A percentile compares a stretch with the other conserved stretches of the same genome.
These are phyloP conservation scores for Labeo rohita DNA, from an alignment of 2,113 vertebrate genomes.

Conservation along the genomic window DNA sequence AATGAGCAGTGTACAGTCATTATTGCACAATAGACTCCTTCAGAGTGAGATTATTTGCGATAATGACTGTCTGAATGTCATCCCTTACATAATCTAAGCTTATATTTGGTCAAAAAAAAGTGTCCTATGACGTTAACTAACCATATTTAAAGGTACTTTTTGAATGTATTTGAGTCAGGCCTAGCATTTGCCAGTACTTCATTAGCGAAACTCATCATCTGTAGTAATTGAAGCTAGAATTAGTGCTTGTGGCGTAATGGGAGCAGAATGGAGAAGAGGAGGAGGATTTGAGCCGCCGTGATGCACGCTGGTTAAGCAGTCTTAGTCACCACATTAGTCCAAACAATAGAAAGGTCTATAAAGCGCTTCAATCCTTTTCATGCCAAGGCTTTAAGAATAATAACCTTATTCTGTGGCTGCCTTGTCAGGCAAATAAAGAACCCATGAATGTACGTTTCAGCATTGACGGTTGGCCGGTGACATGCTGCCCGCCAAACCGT, in stretches of 20 bases:
- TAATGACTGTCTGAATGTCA: not conserved
- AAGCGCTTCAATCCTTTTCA: not conserved
- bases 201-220: constrained; percentile 75
- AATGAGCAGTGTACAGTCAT: not conserved
- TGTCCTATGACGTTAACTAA: not conserved
- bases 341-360: constrained; percentile 16
- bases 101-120: not conserved
- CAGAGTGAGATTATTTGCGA: not conserved
- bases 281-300: constrained; percentile 11
- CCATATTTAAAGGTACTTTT: constrained; percentile 4
- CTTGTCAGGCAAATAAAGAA: constrained; percentile 7
- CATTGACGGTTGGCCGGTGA: not conserved
- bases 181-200: constrained; percentile 65
- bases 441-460: not conserved
- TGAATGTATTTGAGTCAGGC: constrained; percentile 63
- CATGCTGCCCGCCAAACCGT: not conserved
- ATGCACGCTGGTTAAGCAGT: not conserved
- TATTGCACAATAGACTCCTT: not conserved
- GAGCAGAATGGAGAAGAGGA: constrained; percentile 18
- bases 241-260: constrained; percentile 61
- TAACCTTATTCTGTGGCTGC: not conserved
- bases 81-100: not conserved
- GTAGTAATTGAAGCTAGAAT: constrained; percentile 71
- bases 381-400: constrained; percentile 9
- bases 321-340: constrained; percentile 7